These are phyloP conservation scores for Drosophila navojoa DNA, from an alignment of 1,140 invertebrate genomes.

Conservation along the genomic window DNA sequence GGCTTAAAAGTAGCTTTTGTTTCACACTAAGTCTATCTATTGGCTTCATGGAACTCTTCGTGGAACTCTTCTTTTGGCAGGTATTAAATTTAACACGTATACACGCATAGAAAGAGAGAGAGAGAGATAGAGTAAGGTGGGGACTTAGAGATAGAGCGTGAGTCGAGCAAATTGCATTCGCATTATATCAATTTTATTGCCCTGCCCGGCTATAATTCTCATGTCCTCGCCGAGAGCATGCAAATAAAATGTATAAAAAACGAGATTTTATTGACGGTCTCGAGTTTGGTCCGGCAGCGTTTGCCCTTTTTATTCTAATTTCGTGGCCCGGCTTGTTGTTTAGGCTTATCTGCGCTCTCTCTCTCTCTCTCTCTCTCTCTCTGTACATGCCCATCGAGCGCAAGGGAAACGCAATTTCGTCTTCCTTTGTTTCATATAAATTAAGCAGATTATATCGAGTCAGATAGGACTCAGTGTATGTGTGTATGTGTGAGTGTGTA, in stretches of 20 bases:
- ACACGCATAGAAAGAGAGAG: neutral
- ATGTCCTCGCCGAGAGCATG: constrained; percentile 59
- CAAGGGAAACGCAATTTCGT: constrained; percentile 7
- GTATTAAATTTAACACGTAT: constrained; percentile 19
- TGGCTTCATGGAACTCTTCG: constrained; percentile 1
- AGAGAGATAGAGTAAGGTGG: neutral
- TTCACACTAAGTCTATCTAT: constrained; percentile 20
- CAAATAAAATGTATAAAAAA: constrained; percentile 57
- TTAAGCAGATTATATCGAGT: constrained; percentile 74
- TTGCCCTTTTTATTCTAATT: constrained; percentile 62
- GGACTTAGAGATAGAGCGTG: neutral
- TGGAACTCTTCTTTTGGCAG: neutral
- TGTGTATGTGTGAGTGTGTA: constrained; percentile 22
- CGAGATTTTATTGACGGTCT: constrained; percentile 70
- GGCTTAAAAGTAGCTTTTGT: constrained; percentile 16
- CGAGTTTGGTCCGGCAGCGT: constrained; percentile 10
- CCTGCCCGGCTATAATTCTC: constrained; percentile 39
- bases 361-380: too few relatives aligned
- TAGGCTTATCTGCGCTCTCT: constrained; percentile 36
- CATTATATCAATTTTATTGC: constrained; percentile 74
- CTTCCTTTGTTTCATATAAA: constrained; percentile 58
- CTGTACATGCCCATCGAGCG: neutral
- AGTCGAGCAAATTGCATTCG: constrained; percentile 57
- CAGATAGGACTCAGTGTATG: constrained; percentile 48
- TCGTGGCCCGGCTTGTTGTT: constrained; percentile 28